Percentiles rank a stretch among this genome's conserved stretches.
These are phyloP conservation scores for Pseudoips prasinana DNA, from an alignment of 2,888 invertebrate species.

Conservation along the genomic window DNA sequence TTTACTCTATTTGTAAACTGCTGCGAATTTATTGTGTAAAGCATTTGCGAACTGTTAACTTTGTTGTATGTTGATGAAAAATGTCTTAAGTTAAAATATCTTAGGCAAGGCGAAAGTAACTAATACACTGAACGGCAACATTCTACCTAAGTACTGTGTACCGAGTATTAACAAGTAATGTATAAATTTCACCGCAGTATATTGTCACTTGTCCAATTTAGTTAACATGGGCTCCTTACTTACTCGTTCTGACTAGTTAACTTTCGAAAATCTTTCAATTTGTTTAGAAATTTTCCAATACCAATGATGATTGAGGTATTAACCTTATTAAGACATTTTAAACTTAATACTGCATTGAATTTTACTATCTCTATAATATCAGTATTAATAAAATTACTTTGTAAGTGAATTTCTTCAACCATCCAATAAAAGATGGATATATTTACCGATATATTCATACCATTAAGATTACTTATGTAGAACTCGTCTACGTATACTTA, in stretches of 20 bases:
- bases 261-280: slow-evolving; percentile 36
- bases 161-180: slow-evolving; percentile 25
- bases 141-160: slow-evolving; percentile 18
- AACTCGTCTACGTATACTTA: no score
- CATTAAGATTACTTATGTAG: no score
- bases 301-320: no score
- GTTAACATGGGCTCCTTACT: slow-evolving; percentile 37
- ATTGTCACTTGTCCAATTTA: slow-evolving; percentile 45
- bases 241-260: slow-evolving; percentile 10
- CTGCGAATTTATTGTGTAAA: slow-evolving; percentile 20
- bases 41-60: slow-evolving; percentile 31
- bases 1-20: slow-evolving; percentile 3
- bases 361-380: no score
- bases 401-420: no score
- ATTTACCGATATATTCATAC: no score
- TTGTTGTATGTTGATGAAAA: no score
- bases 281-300: slow-evolving; percentile 7
- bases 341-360: no score
- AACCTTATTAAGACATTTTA: no score
- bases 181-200: slow-evolving; percentile 29
- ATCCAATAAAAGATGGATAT: no score
- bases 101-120: slow-evolving; percentile 32
- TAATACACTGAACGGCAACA: slow-evolving; percentile 22
- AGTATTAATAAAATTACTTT: no score
- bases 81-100: not conserved